phyloP scores from a whole-genome alignment of 2,888 invertebrate genomes.

The Seira ritae region DNA sequence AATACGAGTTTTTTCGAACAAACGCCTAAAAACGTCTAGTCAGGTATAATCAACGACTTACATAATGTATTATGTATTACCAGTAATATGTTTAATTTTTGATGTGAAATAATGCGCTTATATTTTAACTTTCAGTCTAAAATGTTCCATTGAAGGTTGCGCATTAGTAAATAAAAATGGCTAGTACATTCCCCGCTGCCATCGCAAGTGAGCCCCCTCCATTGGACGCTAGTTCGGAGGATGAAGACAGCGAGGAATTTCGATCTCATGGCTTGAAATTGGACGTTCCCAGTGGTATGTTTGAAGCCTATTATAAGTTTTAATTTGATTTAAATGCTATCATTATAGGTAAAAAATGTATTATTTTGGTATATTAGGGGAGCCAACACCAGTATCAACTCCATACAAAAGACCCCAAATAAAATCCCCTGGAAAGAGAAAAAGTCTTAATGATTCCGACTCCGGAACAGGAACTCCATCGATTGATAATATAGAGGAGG shows the following conservation, averaged over 20 bases:
- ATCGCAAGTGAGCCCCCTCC: constrained; percentile 71
- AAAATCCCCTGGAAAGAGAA: constrained; percentile 23
- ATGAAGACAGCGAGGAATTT: constrained; percentile 69
- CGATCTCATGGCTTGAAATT: constrained; percentile 63
- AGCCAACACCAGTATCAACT: constrained; percentile 63
- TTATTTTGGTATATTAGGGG: constrained; percentile 42
- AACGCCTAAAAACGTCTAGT: no score
- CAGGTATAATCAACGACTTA: no score
- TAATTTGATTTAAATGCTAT: neutral
- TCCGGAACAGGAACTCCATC: neutral
- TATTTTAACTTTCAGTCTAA: no score
- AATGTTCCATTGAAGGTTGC: no score
- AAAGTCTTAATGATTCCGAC: neutral
- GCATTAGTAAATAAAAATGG: constrained; percentile 29
- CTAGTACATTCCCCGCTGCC: constrained; percentile 67
- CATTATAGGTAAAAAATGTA: neutral
- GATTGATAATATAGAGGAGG: constrained; percentile 2
- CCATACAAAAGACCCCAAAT: constrained; percentile 47
- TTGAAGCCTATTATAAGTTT: neutral
- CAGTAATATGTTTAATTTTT: no score
- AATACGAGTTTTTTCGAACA: no score
- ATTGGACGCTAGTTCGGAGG: constrained; percentile 64
- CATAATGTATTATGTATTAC: no score
- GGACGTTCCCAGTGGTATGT: constrained; percentile 68
- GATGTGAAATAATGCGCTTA: no score